These are phyloP conservation scores for Melinopterus prodromus DNA, from an alignment of 2,888 invertebrate species.

Conservation along the genomic window DNA sequence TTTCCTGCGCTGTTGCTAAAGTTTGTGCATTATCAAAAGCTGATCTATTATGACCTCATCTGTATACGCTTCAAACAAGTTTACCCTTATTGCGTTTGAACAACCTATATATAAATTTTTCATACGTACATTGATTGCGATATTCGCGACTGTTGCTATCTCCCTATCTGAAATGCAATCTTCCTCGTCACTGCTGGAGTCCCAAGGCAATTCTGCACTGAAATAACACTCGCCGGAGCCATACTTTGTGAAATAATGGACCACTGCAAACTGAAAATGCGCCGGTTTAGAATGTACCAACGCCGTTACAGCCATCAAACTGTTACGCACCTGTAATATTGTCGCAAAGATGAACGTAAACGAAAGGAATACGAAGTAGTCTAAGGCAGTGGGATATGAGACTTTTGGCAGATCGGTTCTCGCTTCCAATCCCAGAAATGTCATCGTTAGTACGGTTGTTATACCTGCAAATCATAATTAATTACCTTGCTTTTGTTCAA, in stretches of 20 bases:
- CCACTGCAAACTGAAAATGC: constrained; percentile 73
- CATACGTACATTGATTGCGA: background rate
- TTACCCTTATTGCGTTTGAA: too few relatives aligned
- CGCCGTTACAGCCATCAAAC: background rate
- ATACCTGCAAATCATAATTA: constrained; percentile 65
- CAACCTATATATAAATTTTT: too few relatives aligned
- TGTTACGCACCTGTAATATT: constrained; percentile 69
- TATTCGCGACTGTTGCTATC: background rate
- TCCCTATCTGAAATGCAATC: constrained; percentile 37
- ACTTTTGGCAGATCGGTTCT: constrained; percentile 85
- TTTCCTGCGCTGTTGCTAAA: too few relatives aligned
- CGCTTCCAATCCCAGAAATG: constrained; percentile 81
- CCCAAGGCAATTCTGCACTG: constrained; percentile 70
- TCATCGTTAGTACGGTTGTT: constrained; percentile 86
- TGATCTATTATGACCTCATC: too few relatives aligned
- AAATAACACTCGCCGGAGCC: constrained; percentile 83
- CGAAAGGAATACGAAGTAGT: constrained; percentile 83
- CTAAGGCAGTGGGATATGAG: constrained; percentile 85
- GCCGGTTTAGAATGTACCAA: constrained; percentile 18
- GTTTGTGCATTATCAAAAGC: too few relatives aligned
- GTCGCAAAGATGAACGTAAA: constrained; percentile 84
- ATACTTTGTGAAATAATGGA: constrained; percentile 86
- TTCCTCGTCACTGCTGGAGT: constrained; percentile 67
- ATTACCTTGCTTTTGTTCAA: background rate
- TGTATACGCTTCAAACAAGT: too few relatives aligned